Conservation (phyloP, 2,797 vertebrate species). For the Nyctibius grandis region DNA sequence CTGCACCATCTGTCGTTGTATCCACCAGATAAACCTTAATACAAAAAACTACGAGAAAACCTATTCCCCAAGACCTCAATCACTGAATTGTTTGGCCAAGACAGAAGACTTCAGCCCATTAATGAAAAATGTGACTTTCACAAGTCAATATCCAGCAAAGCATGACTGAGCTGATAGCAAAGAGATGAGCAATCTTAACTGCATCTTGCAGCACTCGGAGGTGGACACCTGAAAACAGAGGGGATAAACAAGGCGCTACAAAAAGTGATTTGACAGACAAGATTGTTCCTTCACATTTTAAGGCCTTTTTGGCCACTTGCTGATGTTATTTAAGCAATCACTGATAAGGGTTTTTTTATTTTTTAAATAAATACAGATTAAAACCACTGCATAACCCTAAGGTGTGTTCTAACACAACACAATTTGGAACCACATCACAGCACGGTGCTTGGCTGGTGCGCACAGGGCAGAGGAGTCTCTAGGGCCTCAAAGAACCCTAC, state of each 20-base stretch:
- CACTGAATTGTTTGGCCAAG: not conserved
- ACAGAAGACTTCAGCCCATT: not conserved
- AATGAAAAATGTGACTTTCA: not conserved
- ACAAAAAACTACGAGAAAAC: not conserved
- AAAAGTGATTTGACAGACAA: not conserved
- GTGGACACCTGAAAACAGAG: not conserved
- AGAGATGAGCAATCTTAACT: not conserved
- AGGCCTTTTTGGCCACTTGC: not conserved
- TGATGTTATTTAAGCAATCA: not conserved
- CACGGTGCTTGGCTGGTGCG: not conserved
- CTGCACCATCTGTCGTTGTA: not conserved
- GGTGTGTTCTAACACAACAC: not conserved
- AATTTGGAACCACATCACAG: not conserved
- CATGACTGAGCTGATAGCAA: not conserved
- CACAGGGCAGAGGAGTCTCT: not conserved
- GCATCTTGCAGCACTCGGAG: not conserved
- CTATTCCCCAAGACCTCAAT: not conserved
- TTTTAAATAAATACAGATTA: not conserved
- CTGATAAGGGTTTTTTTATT: accelerated
- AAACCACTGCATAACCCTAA: not conserved
- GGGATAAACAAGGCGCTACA: not conserved
- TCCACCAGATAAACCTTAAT: not conserved
- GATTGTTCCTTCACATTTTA: not conserved
- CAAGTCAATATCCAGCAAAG: not conserved
- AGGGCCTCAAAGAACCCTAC: not conserved